Conservation (phyloP, 1,140 invertebrate genomes). For the Dryas iulia region DNA sequence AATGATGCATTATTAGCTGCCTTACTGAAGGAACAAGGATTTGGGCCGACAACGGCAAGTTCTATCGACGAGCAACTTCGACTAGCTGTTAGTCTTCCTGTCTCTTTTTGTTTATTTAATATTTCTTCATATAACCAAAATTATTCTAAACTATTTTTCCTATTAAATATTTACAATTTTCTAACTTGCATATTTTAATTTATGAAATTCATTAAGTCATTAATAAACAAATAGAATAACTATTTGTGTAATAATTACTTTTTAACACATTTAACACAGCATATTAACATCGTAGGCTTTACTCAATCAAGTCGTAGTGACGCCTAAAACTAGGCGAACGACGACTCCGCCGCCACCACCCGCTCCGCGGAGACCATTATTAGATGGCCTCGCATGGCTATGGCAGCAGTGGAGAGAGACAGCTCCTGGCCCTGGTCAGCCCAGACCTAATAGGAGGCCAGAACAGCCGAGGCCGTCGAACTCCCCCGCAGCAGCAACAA, state of each 20-base stretch:
- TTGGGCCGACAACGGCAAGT: conserved; percentile 84
- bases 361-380: conserved; percentile 67
- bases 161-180: not conserved
- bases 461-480: conserved; percentile 39
- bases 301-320: conserved; percentile 80
- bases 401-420: conserved; percentile 80
- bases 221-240: not conserved
- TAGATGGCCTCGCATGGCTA: conserved; percentile 77
- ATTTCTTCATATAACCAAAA: not conserved
- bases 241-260: conserved; percentile 9
- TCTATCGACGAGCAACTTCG: conserved; percentile 81
- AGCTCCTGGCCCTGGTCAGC: conserved; percentile 47
- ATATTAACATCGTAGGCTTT: conserved; percentile 73
- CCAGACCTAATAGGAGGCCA: conserved; percentile 48
- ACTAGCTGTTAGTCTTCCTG: conserved; percentile 80
- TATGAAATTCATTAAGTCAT: no score
- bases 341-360: conserved; percentile 63
- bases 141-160: not conserved
- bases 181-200: not conserved
- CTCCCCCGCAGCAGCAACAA: conserved; percentile 51
- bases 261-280: conserved; percentile 6
- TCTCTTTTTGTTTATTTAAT: conserved; percentile 35
- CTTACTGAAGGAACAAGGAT: conserved; percentile 84
- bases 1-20: conserved; percentile 85
- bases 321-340: conserved; percentile 69